A percentile compares a stretch with the other conserved stretches of the same genome.
Evolutionary conservation across 2,113 vertebrate species (phyloP).

Genomic region (Indri indri): DNA sequence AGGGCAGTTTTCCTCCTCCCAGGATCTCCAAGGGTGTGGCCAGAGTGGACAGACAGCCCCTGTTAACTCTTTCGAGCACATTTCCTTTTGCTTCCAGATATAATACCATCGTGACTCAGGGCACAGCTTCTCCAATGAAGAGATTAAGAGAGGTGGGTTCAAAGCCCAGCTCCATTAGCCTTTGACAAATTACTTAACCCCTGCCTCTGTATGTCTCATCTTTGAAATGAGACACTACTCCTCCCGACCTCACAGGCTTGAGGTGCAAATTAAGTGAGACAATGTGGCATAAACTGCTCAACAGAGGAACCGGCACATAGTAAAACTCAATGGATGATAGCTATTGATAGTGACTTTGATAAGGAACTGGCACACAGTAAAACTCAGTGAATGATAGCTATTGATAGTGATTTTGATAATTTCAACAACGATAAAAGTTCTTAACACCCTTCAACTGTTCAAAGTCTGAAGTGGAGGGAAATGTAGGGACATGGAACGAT

Average conservation of each 20-base stretch:
- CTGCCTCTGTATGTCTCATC: neutral
- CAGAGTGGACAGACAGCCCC: neutral
- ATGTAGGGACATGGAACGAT: neutral
- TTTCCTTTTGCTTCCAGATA: neutral
- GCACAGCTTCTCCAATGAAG: neutral
- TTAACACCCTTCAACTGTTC: neutral
- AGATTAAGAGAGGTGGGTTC: neutral
- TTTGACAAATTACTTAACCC: neutral
- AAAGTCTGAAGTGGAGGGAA: neutral
- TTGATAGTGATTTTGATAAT: neutral
- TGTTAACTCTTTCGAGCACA: neutral
- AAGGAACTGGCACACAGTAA: neutral
- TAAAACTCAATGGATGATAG: neutral
- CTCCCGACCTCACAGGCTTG: neutral
- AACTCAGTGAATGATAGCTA: neutral
- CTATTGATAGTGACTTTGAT: neutral
- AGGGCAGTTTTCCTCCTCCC: neutral
- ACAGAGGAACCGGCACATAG: neutral
- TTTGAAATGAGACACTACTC: neutral
- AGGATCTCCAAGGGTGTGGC: neutral
- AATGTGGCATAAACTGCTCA: neutral
- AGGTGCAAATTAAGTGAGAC: neutral
- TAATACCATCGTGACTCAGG: neutral
- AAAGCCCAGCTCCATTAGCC: neutral
- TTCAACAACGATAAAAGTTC: neutral